phyloP scores from a whole-genome alignment of 2,113 vertebrate species.

The Garra rufa region DNA sequence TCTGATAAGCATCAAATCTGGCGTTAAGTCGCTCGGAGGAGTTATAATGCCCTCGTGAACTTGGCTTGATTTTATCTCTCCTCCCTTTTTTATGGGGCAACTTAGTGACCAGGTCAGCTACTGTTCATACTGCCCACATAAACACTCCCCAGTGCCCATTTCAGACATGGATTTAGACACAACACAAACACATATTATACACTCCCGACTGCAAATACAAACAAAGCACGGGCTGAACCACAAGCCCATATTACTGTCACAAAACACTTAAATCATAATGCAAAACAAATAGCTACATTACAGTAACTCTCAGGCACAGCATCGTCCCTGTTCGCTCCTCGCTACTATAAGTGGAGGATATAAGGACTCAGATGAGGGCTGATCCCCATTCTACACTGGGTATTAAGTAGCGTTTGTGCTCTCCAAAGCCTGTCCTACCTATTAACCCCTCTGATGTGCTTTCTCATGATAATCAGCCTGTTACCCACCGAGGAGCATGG shows the following conservation, averaged over 20 bases:
- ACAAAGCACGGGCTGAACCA: constrained; percentile 44
- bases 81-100: constrained; percentile 54
- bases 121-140: constrained; percentile 57
- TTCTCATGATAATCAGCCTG: constrained; percentile 83
- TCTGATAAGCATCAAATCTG: constrained; percentile 33
- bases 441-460: constrained; percentile 80
- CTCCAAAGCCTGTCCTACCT: constrained; percentile 72
- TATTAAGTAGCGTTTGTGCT: constrained; percentile 77
- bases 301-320: constrained; percentile 55
- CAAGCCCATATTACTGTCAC: not conserved
- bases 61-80: constrained; percentile 51
- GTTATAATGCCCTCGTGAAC: constrained; percentile 55
- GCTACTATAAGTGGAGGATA: constrained; percentile 67
- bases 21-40: constrained; percentile 12
- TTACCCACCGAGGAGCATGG: constrained; percentile 70
- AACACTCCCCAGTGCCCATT: constrained; percentile 50
- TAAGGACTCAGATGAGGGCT: constrained; percentile 74
- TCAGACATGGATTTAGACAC: constrained; percentile 33
- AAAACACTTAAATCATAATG: constrained; percentile 40
- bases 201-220: constrained; percentile 23
- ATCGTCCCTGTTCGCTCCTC: constrained; percentile 33
- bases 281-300: constrained; percentile 48
- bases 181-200: not conserved
- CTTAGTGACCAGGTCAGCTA: constrained; percentile 55
- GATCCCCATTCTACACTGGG: constrained; percentile 74